Base-by-base conservation (phyloP, 2,888 invertebrate genomes). In the Oxyteleia sp. region DNA sequence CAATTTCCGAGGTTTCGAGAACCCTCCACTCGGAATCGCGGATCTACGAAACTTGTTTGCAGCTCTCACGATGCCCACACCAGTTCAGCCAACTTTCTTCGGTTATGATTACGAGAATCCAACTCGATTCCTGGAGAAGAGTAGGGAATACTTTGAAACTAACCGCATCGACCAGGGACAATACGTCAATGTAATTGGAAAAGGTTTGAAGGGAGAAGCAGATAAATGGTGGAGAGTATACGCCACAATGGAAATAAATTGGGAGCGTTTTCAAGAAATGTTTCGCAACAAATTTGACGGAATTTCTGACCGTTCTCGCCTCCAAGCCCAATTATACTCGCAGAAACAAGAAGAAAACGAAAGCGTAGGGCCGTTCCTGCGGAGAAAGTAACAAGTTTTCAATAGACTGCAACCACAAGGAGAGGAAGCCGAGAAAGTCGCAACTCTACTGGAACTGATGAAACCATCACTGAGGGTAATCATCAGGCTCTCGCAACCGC, bases 221-320 rank as follows among this genome's bases (percentile, higher is more conserved):
- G 64, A 43, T 4, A 83, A 79, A 45, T 83, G 74, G 75, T 83
- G 74, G 69, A 43, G 35, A 5, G 13, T 8, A 0, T 83, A 75
- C 4, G 13, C 13, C 0, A 49, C 23, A 11, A 55, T 79, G 57
- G 26, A 55, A 2, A 29, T 83, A 0, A 20, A n/a, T 0, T 83
- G 83, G 79, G 29, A 20, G 0, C 23, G 71, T 0, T 79, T 75
- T 5, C 10, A 16, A 0, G 66, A 75, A n/a, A n/a, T n/a, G n/a
- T n/a, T n/a, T n/a, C n/a, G n/a, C n/a, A n/a, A 11, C 10, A 16
- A 26, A 23, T 63, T 26, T 16, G 63, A 63, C 32, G 13, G 5
- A n/a, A n/a, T 29, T 7, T 45, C 45, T 2, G 13, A 45, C 0
- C 20, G 13, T 5, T 29, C 45, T 1, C 20, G 63, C 3, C 16